Conservation (phyloP, 2,888 invertebrate genomes). For the Neoascia interrupta region DNA sequence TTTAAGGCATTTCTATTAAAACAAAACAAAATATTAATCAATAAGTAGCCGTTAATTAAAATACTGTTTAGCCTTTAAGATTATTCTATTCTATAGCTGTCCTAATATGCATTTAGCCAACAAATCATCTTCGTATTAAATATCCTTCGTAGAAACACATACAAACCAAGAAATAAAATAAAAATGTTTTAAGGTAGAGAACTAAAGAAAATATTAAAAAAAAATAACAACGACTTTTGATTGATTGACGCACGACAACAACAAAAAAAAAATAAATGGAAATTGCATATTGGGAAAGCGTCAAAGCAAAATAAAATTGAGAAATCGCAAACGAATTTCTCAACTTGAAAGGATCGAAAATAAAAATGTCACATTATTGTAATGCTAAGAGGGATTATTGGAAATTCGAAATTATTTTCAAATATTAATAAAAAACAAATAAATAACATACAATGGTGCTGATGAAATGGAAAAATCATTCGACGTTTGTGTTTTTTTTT, state of each 20-base stretch:
- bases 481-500: not conserved
- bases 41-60: slow-evolving; percentile 32
- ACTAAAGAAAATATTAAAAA: slow-evolving; percentile 9
- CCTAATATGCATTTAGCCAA: slow-evolving; percentile 37
- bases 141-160: slow-evolving; percentile 16
- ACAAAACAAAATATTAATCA: slow-evolving; percentile 4
- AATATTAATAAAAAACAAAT: slow-evolving; percentile 14
- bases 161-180: not conserved
- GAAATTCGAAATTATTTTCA: not conserved
- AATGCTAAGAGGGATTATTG: not conserved
- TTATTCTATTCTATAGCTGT: slow-evolving; percentile 20
- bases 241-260: slow-evolving; percentile 7
- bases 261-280: not conserved
- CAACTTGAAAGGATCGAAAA: not conserved
- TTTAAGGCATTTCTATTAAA: slow-evolving; percentile 23
- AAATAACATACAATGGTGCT: slow-evolving; percentile 35
- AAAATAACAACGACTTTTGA: slow-evolving; percentile 45
- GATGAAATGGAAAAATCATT: slow-evolving; percentile 33
- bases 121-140: too few relatives aligned
- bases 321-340: not conserved
- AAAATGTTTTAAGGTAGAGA: not conserved
- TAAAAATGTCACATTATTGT: slow-evolving; percentile 36
- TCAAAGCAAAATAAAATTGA: not conserved
- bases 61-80: not conserved
- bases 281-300: slow-evolving; percentile 26